These are phyloP conservation scores for Oscheius onirici DNA, from an alignment of 2,888 invertebrate genomes.

Conservation along the genomic window DNA sequence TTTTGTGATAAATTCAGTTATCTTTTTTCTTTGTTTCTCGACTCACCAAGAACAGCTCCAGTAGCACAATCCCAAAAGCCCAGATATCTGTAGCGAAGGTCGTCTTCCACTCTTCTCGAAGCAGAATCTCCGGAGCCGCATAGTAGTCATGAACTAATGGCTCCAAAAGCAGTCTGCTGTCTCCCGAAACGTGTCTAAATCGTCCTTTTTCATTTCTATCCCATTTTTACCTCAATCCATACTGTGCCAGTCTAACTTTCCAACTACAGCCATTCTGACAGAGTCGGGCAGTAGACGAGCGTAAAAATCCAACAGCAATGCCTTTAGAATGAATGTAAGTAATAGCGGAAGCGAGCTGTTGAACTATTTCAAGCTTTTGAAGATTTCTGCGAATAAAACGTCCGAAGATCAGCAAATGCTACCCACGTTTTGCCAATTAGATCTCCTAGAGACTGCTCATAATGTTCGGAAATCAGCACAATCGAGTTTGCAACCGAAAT, in stretches of 20 bases:
- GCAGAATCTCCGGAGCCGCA: conserved; percentile 37
- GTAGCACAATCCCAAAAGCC: conserved; percentile 89
- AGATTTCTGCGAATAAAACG: background rate
- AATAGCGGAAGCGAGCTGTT: conserved; percentile 77
- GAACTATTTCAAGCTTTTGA: background rate
- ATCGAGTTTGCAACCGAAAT: conserved; percentile 59
- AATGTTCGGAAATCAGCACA: conserved; percentile 68
- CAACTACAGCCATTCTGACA: conserved; percentile 74
- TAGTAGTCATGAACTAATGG: conserved; percentile 13
- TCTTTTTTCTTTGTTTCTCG: no score
- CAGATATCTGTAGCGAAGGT: conserved; percentile 81
- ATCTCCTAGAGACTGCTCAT: conserved; percentile 79
- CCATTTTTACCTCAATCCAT: conserved; percentile 14
- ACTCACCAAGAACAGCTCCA: conserved; percentile 77
- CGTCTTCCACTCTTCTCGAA: conserved; percentile 11
- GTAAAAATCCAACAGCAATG: conserved; percentile 81
- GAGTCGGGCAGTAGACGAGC: conserved; percentile 84
- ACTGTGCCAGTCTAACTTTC: conserved; percentile 16
- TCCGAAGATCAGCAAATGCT: background rate
- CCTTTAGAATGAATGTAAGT: conserved; percentile 80
- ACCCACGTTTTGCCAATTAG: conserved; percentile 2
- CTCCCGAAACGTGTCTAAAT: conserved; percentile 33
- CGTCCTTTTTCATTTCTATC: background rate
- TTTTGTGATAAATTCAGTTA: no score
- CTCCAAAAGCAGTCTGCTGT: conserved; percentile 30